Evolutionary conservation across 2,888 invertebrate species (phyloP), one percentile per base, ranked within the genome.

Genomic region (Vandiemenella viatica): DNA sequence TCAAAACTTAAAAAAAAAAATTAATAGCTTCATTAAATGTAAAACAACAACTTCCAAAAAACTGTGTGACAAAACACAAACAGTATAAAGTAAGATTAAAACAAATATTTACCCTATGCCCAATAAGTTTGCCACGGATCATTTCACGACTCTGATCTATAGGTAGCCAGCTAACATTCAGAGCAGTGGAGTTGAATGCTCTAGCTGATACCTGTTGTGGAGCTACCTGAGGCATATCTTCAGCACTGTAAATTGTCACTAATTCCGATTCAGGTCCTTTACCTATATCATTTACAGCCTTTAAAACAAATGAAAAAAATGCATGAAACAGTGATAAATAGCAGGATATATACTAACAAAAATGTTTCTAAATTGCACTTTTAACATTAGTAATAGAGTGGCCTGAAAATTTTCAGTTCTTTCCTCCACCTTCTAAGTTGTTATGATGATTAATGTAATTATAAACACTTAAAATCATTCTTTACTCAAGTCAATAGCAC

Each of bases 181-280:
- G 72, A 15, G 93, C 80, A 0, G 97, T 96, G 0, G 93, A 88
- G 67, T 97, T 97, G 66, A 74, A 90, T 0, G 88, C 80, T 16
- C 74, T 63, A 0, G 89, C 86, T 40, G 74, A 70, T 0, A 91
- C 84, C 62, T 80, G 74, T 57, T 87, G 85, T 1, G 95, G 95
- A 1, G 91, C 84, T 22, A 85, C 85, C 63, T 84, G 85, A 0
- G 92, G 92, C 87, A 91, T 89, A 61, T 89, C 88, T 65, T 91
- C 91, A 0, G 91, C 91, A 7, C 88, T 89, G 63, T 77, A 87
- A 57, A 91, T 79, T 0, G 80, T 74, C 1, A 75, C 75, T 3
- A 80, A 71, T 6, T 79, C 76, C 51, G 90, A 90, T 57, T 81
- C 77, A 0, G 91, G 91, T 0, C 95, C 95, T 6, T 72, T 68